These are phyloP conservation scores for Porites lobata DNA, from an alignment of 92 coral and sea anemone species.

Conservation along the genomic window DNA sequence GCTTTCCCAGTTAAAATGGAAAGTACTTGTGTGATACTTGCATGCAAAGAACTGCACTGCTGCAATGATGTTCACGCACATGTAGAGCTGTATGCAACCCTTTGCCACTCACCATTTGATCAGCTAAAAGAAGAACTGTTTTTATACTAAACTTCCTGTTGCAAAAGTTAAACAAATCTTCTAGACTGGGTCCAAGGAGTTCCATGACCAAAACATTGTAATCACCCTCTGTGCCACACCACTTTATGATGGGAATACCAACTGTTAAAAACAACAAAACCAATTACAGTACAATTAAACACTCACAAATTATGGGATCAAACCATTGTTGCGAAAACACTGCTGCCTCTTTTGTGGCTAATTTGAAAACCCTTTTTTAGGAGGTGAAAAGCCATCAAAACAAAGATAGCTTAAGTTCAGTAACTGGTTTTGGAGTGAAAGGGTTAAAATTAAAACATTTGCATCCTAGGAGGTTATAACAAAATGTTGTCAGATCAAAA, in stretches of 20 bases:
- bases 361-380: neutral
- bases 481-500: too few relatives aligned
- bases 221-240: conserved; percentile 99
- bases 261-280: conserved; percentile 55
- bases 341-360: neutral
- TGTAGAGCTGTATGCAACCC: neutral
- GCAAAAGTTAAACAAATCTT: conserved; percentile 98
- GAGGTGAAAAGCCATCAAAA: neutral
- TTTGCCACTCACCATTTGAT: conserved; percentile 87
- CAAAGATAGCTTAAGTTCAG: too few relatives aligned
- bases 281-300: too few relatives aligned
- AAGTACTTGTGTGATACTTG: too few relatives aligned
- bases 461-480: too few relatives aligned
- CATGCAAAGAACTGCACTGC: neutral
- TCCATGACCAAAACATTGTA: conserved; percentile 99
- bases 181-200: conserved; percentile 98
- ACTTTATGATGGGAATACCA: conserved; percentile 98
- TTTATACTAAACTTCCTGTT: conserved; percentile 97
- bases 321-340: neutral
- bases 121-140: conserved; percentile 97
- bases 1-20: too few relatives aligned
- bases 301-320: too few relatives aligned
- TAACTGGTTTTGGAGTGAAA: too few relatives aligned
- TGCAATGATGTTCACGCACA: neutral
- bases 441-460: too few relatives aligned